Conservation (phyloP, 2,888 invertebrate species). For the Polyploca ridens region DNA sequence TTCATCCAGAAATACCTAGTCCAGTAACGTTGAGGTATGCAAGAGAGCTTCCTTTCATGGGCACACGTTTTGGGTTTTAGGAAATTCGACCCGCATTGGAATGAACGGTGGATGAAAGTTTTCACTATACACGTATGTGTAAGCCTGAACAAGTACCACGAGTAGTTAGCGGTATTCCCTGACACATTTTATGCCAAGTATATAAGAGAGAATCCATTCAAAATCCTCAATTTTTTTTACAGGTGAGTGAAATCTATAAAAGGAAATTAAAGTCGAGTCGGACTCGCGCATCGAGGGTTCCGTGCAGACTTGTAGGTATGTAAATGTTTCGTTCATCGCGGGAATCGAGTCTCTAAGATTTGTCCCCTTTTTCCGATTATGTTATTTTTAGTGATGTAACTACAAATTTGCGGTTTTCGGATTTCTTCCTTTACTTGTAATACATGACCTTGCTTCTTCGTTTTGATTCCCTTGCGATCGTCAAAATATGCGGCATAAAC, state of each 20-base stretch:
- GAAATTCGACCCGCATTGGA: conserved; percentile 42
- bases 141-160: conserved; percentile 32
- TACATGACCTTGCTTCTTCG: too few relatives aligned
- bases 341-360: too few relatives aligned
- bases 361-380: too few relatives aligned
- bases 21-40: conserved; percentile 11
- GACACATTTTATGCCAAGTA: background rate
- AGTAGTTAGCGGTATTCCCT: background rate
- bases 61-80: conserved; percentile 34
- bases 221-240: background rate
- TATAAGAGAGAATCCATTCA: background rate
- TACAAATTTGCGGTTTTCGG: too few relatives aligned
- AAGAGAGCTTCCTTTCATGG: conserved; percentile 27
- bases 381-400: too few relatives aligned
- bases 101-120: conserved; percentile 44
- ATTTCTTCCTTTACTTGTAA: too few relatives aligned
- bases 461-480: too few relatives aligned
- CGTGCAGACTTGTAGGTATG: too few relatives aligned
- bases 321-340: too few relatives aligned
- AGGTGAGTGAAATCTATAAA: background rate
- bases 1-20: background rate
- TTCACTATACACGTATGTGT: conserved; percentile 36
- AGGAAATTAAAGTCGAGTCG: too few relatives aligned
- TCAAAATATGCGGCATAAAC: too few relatives aligned
- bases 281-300: too few relatives aligned